Evolutionary conservation across 2,888 invertebrate species (phyloP), one percentile per base, ranked within the genome.

Genomic region (Lissonota sp.): DNA sequence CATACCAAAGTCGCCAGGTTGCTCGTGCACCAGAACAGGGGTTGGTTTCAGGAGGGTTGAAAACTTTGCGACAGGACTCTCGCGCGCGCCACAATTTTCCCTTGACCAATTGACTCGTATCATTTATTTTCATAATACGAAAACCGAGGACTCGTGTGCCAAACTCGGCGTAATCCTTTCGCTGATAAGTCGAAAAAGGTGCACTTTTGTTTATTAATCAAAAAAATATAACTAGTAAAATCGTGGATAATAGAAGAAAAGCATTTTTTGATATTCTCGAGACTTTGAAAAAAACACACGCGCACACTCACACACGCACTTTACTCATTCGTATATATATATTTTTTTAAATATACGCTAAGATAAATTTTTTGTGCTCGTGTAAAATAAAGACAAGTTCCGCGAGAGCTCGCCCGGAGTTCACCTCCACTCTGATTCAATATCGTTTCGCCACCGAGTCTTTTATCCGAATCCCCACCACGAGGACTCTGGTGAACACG

Each of bases 381-480:
- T 60, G 46, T 63, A 26, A 16, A 14, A 16, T 51, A 46, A 14
- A 72, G 57, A 73, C 78, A 69, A 70, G 78, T 83, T 76, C 84
- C 86, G 84, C 88, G 85, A 79, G 86, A 79, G 85, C 86, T 86
- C 82, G 87, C 88, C 86, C 89, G 89, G 85, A 88, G 90, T 89
- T n/a, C 88, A 88, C 90, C 89, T 90, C 88, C 86, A 91, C 91
- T 91, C 91, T 92, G 91, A 91, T 89, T 91, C 90, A 89, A 89
- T 88, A 90, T 89, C 89, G 89, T 88, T 87, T 87, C 87, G 87
- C 85, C 84, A 88, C 86, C 88, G 89, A 89, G 79, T 79, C 90
- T 91, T 92, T 90, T 91, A 91, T 91, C 85, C 87, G 88, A 82
- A 83, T 84, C 91, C 92, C 92, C 92, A 92, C 92, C 90, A 88